Conservation (phyloP, 2,797 vertebrate species). For the Alcedo atthis region DNA sequence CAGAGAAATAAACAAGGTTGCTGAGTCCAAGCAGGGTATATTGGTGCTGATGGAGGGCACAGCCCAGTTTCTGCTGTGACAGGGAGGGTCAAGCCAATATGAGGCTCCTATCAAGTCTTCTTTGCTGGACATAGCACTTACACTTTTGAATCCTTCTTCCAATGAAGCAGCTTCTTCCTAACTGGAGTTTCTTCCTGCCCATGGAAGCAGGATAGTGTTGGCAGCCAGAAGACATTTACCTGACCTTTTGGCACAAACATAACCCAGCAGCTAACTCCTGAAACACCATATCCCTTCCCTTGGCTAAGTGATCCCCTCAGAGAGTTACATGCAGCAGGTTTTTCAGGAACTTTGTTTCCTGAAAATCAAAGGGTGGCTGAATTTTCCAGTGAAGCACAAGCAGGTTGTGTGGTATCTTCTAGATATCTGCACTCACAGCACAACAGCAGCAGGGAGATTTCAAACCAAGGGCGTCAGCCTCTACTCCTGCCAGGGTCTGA, state of each 20-base stretch:
- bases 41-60: not conserved
- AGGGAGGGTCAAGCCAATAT: not conserved
- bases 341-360: not conserved
- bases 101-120: not conserved
- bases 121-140: not conserved
- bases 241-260: not conserved
- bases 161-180: not conserved
- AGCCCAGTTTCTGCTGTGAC: not conserved
- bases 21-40: not conserved
- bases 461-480: not conserved
- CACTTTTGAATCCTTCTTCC: not conserved
- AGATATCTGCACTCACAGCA: not conserved
- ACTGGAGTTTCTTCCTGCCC: not conserved
- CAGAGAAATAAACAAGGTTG: not conserved
- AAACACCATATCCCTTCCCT: not conserved
- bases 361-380: not conserved
- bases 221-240: not conserved
- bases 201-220: not conserved
- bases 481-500: conserved; percentile 33
- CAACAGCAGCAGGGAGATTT: conserved; percentile 18
- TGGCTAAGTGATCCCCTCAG: not conserved
- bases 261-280: not conserved
- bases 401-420: conserved; percentile 8
- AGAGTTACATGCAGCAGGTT: not conserved
- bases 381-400: not conserved